Percentiles rank a stretch among this genome's conserved stretches.
Evolutionary conservation across 2,888 invertebrate genomes (phyloP).

Genomic region (Campoplex nolae): DNA sequence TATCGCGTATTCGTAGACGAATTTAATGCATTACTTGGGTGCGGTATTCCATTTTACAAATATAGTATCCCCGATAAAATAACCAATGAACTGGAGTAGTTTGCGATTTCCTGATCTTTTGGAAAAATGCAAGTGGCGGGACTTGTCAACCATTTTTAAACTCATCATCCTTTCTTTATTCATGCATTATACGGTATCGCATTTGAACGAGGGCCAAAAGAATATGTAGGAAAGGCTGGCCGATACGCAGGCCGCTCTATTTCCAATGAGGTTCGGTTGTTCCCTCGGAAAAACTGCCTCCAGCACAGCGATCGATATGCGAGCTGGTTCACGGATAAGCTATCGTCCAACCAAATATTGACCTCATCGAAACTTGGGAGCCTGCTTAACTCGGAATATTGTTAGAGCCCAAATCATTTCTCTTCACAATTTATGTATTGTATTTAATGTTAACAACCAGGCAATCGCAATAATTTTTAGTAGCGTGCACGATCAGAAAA

Average conservation of each 20-base stretch:
- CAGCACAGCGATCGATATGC: neutral
- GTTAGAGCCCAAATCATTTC: no score
- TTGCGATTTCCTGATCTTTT: conserved; percentile 5
- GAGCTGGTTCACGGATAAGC: neutral
- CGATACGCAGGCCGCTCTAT: neutral
- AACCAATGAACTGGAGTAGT: neutral
- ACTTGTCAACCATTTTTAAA: neutral
- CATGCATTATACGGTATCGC: neutral
- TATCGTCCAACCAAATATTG: neutral
- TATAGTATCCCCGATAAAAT: conserved; percentile 20
- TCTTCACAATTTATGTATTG: no score
- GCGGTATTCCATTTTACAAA: conserved; percentile 3
- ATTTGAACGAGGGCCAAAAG: neutral
- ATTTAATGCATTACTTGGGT: conserved; percentile 56
- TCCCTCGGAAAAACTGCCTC: neutral
- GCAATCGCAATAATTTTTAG: no score
- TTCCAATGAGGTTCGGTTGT: neutral
- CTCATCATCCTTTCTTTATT: neutral
- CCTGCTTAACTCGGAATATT: neutral
- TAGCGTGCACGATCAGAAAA: no score
- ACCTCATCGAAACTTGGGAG: neutral
- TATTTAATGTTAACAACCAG: no score
- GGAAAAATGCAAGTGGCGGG: neutral
- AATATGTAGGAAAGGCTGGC: neutral
- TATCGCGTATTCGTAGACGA: conserved; percentile 27